These are phyloP conservation scores for Troglohyphantes excavatus DNA, from an alignment of 2,888 invertebrate species.

Conservation along the genomic window DNA sequence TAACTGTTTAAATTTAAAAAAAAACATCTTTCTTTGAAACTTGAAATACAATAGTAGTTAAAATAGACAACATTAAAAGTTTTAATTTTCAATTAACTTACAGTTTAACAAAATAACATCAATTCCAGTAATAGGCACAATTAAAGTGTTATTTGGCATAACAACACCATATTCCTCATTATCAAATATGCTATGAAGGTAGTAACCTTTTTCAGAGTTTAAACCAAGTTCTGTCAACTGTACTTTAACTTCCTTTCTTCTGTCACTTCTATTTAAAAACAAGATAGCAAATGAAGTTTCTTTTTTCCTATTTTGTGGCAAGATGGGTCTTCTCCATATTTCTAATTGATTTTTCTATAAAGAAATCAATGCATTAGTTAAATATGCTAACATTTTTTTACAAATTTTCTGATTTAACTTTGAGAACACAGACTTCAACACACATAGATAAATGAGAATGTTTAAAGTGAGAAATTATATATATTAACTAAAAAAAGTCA, in stretches of 20 bases:
- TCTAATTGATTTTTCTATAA: conserved; percentile 60
- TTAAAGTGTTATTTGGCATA: not conserved
- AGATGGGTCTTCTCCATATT: conserved; percentile 65
- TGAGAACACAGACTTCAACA: too few relatives aligned
- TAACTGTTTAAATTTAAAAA: too few relatives aligned
- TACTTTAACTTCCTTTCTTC: conserved; percentile 13
- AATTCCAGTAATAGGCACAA: conserved; percentile 1
- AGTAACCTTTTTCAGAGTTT: conserved; percentile 38
- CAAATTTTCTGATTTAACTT: too few relatives aligned
- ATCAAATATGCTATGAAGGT: conserved; percentile 28
- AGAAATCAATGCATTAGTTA: not conserved
- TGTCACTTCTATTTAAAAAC: conserved; percentile 66
- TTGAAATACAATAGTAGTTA: too few relatives aligned
- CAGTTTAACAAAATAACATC: conserved; percentile 56
- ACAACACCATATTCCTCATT: conserved; percentile 31
- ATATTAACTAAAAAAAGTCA: too few relatives aligned
- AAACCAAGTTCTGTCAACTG: conserved; percentile 69
- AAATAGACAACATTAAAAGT: too few relatives aligned
- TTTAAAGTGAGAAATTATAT: too few relatives aligned
- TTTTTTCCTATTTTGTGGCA: conserved; percentile 1
- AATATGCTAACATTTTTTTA: too few relatives aligned
- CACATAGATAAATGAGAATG: too few relatives aligned
- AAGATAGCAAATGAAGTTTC: conserved; percentile 74
- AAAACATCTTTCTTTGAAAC: too few relatives aligned
- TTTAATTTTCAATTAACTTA: conserved; percentile 3